Percentiles rank a stretch among this genome's conserved stretches.
Evolutionary conservation across 92 coral and sea anemone species (phyloP).

Genomic region (Siderastrea siderea): DNA sequence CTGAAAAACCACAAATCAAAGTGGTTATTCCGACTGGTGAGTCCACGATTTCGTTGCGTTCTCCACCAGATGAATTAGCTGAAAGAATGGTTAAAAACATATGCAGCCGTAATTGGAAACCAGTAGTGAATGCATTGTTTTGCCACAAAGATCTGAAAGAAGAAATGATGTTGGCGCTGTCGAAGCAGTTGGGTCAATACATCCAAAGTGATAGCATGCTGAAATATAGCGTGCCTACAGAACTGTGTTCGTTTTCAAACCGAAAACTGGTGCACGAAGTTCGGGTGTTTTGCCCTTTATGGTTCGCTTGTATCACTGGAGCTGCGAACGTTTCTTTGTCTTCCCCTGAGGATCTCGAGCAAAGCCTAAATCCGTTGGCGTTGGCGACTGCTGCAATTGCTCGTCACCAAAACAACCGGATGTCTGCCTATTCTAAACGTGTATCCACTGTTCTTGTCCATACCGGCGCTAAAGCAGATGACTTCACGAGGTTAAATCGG

Average conservation of each 20-base stretch:
- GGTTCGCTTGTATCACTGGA: slow-evolving; percentile 14
- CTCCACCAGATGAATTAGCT: too few relatives aligned
- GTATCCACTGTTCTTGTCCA: slow-evolving; percentile 34
- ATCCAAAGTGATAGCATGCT: too few relatives aligned
- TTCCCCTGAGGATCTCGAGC: background rate
- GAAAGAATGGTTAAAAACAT: too few relatives aligned
- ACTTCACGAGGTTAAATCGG: slow-evolving; percentile 24
- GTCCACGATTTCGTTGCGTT: too few relatives aligned
- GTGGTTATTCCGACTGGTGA: too few relatives aligned
- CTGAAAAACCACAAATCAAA: too few relatives aligned
- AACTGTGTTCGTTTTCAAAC: too few relatives aligned
- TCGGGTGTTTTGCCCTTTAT: slow-evolving; percentile 9
- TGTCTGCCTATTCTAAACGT: slow-evolving; percentile 19
- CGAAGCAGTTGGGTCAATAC: background rate
- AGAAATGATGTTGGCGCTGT: background rate
- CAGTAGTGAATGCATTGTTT: background rate
- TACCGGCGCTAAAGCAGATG: slow-evolving; percentile 10
- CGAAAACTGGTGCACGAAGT: too few relatives aligned
- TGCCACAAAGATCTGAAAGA: background rate
- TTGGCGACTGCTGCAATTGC: slow-evolving; percentile 30
- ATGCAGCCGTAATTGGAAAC: too few relatives aligned
- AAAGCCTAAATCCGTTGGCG: slow-evolving; percentile 3
- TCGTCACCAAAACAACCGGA: background rate
- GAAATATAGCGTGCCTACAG: too few relatives aligned
- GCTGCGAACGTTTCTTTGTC: background rate